A percentile compares a stretch with the other conserved stretches of the same genome.
phyloP scores from a whole-genome alignment of 2,888 invertebrate species.

The Barypeithes pellucidus region DNA sequence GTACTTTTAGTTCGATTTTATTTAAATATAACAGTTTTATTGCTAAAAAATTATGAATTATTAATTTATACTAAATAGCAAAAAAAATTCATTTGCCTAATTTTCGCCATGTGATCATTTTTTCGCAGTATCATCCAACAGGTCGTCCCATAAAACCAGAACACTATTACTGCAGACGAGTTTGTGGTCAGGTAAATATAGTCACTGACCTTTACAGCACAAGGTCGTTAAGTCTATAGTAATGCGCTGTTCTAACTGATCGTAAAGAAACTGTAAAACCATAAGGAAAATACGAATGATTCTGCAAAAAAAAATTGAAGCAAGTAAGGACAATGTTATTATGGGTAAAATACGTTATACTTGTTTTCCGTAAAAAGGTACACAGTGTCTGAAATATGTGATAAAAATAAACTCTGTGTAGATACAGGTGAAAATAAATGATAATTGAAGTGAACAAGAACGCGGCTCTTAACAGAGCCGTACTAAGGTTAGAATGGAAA shows the following conservation, averaged over 20 bases:
- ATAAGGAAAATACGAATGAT: constrained; percentile 14
- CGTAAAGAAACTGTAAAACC: constrained; percentile 27
- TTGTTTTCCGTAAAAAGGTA: no score
- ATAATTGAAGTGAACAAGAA: no score
- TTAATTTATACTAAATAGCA: not conserved
- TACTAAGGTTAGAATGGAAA: no score
- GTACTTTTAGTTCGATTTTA: no score
- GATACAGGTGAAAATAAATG: no score
- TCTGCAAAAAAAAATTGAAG: constrained; percentile 9
- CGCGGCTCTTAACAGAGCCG: no score
- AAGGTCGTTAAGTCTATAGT: constrained; percentile 23
- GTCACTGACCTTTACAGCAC: constrained; percentile 26
- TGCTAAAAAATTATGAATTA: no score
- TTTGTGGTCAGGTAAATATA: constrained; percentile 9
- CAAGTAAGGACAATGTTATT: constrained; percentile 7
- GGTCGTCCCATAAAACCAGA: constrained; percentile 3
- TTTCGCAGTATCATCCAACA: constrained; percentile 1
- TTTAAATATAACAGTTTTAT: no score
- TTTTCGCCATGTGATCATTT: not conserved
- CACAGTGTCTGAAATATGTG: no score
- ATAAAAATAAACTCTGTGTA: no score
- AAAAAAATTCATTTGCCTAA: constrained; percentile 8
- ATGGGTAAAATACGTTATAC: not conserved
- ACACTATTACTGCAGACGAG: constrained; percentile 18
- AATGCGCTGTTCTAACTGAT: constrained; percentile 12